phyloP scores from a whole-genome alignment of 2,797 vertebrate species.

The Sebastes diaconus region DNA sequence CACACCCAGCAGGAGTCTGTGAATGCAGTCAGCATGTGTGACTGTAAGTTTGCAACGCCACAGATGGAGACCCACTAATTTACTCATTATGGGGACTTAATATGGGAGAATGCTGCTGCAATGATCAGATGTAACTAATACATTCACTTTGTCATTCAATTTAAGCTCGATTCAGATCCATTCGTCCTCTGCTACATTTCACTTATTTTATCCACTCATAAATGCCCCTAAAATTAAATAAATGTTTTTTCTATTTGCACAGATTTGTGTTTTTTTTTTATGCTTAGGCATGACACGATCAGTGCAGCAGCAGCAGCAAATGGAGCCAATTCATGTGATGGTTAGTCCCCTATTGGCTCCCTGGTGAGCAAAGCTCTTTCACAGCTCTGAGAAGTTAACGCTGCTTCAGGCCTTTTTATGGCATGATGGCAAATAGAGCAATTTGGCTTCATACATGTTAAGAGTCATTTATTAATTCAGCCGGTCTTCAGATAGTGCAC shows the following conservation, averaged over 20 bases:
- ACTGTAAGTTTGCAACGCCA: constrained; percentile 70
- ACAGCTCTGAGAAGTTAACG: constrained; percentile 60
- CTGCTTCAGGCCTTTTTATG: constrained; percentile 65
- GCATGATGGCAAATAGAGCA: constrained; percentile 46
- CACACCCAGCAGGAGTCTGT: constrained; percentile 73
- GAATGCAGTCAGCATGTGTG: constrained; percentile 69
- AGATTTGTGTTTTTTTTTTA: constrained; percentile 27
- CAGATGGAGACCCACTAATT: constrained; percentile 80
- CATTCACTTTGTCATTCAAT: constrained; percentile 30
- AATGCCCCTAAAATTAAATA: constrained; percentile 27
- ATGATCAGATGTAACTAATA: constrained; percentile 47
- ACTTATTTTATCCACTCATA: constrained; percentile 9
- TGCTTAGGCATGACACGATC: constrained; percentile 30
- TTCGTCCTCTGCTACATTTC: constrained; percentile 7
- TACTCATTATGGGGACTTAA: constrained; percentile 76
- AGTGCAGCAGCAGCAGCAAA: constrained; percentile 48
- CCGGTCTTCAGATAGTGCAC: neutral
- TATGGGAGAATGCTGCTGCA: constrained; percentile 47
- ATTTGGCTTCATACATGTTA: constrained; percentile 46
- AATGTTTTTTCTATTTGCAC: constrained; percentile 16
- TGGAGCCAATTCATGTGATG: constrained; percentile 57
- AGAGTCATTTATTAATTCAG: constrained; percentile 38
- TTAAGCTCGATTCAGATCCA: constrained; percentile 17
- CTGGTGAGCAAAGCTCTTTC: constrained; percentile 63
- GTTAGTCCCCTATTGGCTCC: constrained; percentile 61